Conservation (phyloP, 2,113 vertebrate genomes). For the Stegastes partitus region DNA sequence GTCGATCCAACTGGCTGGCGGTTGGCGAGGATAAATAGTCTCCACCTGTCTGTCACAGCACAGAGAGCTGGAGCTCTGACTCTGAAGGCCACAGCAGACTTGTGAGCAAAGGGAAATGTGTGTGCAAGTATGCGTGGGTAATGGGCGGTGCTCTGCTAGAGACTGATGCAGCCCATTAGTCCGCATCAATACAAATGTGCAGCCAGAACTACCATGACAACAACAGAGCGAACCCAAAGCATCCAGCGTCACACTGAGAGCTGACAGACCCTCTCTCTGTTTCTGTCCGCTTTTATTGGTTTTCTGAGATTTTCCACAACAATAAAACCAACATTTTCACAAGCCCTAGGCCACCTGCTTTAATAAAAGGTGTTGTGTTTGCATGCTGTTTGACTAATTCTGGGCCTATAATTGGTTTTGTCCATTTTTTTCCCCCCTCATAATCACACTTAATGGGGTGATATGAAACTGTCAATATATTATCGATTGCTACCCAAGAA, state of each 20-base stretch:
- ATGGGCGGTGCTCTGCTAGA: constrained; percentile 32
- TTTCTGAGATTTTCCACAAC: constrained; percentile 38
- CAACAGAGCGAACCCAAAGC: constrained; percentile 56
- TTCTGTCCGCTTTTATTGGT: constrained; percentile 37
- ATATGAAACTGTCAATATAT: neutral
- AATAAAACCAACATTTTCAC: constrained; percentile 42
- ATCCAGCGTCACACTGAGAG: constrained; percentile 61
- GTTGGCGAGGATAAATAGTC: constrained; percentile 24
- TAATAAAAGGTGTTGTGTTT: constrained; percentile 1
- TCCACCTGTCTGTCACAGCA: constrained; percentile 36
- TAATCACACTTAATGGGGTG: neutral
- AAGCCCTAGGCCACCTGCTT: constrained; percentile 20
- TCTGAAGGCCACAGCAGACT: constrained; percentile 37
- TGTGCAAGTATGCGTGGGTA: constrained; percentile 30
- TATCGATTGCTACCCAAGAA: neutral
- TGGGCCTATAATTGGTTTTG: neutral
- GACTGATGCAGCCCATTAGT: constrained; percentile 64
- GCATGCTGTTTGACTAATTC: constrained; percentile 4
- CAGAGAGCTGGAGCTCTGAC: constrained; percentile 13
- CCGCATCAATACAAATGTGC: constrained; percentile 66
- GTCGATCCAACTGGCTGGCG: constrained; percentile 5
- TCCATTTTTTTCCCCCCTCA: neutral
- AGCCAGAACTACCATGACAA: constrained; percentile 76
- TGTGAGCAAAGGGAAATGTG: constrained; percentile 5
- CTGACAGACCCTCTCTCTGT: constrained; percentile 28